These are phyloP conservation scores for Bos javanicus DNA, from an alignment of 2,113 vertebrate genomes.

Conservation along the genomic window DNA sequence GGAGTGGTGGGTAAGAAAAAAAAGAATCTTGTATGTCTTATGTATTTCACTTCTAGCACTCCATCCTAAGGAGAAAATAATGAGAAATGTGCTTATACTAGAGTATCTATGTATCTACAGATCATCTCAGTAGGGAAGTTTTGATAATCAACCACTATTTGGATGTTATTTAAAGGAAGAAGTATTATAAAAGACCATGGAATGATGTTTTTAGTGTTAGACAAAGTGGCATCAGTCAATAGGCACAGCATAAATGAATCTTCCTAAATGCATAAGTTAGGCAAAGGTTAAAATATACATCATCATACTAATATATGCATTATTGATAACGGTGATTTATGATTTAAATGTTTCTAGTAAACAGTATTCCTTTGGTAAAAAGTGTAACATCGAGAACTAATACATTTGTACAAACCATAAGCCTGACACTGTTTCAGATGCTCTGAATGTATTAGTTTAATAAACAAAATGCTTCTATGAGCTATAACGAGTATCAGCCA, in stretches of 20 bases:
- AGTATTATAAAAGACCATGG: background rate
- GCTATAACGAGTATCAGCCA: background rate
- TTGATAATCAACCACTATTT: background rate
- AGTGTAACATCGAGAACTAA: background rate
- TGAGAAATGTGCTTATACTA: background rate
- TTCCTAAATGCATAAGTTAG: background rate
- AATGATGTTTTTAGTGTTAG: background rate
- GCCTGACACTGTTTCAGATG: background rate
- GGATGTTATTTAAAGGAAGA: background rate
- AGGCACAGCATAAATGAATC: background rate
- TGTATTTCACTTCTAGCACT: background rate
- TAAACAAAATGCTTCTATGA: background rate
- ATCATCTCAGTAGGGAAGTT: background rate
- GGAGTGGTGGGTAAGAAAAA: background rate
- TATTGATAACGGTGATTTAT: background rate
- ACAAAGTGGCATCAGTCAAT: background rate
- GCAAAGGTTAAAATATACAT: background rate
- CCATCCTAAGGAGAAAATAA: background rate
- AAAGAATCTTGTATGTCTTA: background rate
- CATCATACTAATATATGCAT: background rate
- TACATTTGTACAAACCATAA: background rate
- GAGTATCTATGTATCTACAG: background rate
- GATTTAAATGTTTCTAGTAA: background rate
- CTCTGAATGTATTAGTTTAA: background rate
- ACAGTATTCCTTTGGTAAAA: background rate